A percentile compares a stretch with the other conserved stretches of the same genome.
Evolutionary conservation across 2,113 vertebrate genomes (phyloP).

Genomic region (Trematocara zebra): DNA sequence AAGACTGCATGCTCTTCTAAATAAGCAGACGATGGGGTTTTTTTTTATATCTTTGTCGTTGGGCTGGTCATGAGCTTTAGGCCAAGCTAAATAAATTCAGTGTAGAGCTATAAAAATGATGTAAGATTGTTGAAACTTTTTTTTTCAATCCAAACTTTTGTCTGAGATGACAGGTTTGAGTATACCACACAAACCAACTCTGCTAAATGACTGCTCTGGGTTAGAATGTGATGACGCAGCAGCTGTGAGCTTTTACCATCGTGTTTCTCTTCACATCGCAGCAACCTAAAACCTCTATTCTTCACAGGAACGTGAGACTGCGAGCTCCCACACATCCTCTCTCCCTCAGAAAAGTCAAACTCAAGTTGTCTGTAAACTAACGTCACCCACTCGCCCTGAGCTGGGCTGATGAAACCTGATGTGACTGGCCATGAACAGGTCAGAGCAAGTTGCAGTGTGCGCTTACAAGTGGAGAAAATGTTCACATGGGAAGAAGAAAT

Average conservation of each 20-base stretch:
- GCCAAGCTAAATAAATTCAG: background rate
- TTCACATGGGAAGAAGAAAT: background rate
- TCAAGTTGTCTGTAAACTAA: background rate
- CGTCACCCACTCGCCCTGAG: background rate
- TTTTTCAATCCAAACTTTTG: background rate
- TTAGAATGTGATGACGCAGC: background rate
- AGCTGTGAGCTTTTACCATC: background rate
- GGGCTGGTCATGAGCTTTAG: background rate
- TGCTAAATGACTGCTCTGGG: background rate
- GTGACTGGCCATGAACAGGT: background rate
- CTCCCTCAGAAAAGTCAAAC: background rate
- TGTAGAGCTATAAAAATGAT: background rate
- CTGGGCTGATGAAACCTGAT: background rate
- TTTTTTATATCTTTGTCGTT: background rate
- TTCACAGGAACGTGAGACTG: background rate
- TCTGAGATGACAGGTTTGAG: background rate
- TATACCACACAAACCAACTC: background rate
- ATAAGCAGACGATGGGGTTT: fast-evolving
- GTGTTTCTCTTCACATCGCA: background rate
- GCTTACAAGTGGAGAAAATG: background rate
- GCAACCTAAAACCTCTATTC: background rate
- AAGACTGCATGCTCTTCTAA: background rate
- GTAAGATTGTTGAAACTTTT: background rate
- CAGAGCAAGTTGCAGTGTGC: background rate
- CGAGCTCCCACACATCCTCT: background rate